These are phyloP conservation scores for Crocuta crocuta DNA, from an alignment of 2,113 vertebrate genomes.

Conservation along the genomic window DNA sequence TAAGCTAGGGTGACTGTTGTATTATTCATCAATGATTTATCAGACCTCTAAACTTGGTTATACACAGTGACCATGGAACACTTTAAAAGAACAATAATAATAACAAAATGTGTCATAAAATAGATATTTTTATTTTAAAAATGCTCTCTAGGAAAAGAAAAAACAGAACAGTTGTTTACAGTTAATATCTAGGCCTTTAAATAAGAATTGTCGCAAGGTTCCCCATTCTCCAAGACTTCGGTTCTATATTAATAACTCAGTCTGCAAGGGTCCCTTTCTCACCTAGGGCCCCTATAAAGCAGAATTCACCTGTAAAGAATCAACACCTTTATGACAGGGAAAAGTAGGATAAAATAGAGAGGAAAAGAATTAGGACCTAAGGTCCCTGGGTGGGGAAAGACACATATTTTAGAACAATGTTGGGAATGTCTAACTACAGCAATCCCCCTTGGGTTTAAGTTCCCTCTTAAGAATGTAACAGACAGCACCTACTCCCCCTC, in stretches of 20 bases:
- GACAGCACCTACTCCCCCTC: too few relatives aligned
- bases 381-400: too few relatives aligned
- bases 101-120: constrained; percentile 43
- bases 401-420: too few relatives aligned
- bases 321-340: not conserved
- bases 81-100: constrained; percentile 52
- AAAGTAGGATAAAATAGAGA: too few relatives aligned
- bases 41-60: constrained; percentile 64
- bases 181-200: constrained; percentile 29
- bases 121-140: not conserved
- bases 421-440: too few relatives aligned
- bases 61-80: constrained; percentile 27
- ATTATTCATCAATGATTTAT: constrained; percentile 77
- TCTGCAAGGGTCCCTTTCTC: not conserved
- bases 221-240: not conserved
- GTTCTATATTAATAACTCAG: constrained; percentile 21
- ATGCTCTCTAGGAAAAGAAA: not conserved
- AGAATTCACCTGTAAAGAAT: not conserved
- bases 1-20: constrained; percentile 60
- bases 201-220: constrained; percentile 26
- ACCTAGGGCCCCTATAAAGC: not conserved
- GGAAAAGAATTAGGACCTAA: too few relatives aligned
- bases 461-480: too few relatives aligned
- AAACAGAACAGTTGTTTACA: not conserved
- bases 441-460: too few relatives aligned